Conservation (phyloP, 2,113 vertebrate genomes). For the Sylvietta virens region DNA sequence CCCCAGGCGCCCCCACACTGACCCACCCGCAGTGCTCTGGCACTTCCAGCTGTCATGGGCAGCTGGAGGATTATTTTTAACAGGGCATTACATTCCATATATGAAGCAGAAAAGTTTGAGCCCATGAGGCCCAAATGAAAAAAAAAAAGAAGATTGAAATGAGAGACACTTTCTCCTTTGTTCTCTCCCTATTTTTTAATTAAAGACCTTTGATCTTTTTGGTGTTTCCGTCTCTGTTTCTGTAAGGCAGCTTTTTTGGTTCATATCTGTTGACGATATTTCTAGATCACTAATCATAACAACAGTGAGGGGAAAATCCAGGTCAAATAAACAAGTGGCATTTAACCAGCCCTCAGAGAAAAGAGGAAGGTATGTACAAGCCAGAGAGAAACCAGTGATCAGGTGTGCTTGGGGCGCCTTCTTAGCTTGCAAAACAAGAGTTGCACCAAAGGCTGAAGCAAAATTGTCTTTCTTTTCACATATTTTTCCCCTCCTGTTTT, state of each 20-base stretch:
- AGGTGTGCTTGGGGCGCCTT: neutral
- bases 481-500: neutral
- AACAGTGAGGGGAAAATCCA: neutral
- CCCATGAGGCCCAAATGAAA: neutral
- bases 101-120: neutral
- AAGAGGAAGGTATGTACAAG: neutral
- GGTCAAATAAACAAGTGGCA: neutral
- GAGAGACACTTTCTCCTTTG: neutral
- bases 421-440: neutral
- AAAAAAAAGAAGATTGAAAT: neutral
- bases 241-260: neutral
- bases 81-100: neutral
- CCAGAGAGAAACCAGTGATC: neutral
- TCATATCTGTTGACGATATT: neutral
- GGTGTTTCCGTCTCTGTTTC: neutral
- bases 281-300: neutral
- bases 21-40: neutral
- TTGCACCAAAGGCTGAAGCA: neutral
- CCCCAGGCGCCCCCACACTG: neutral
- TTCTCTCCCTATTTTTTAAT: neutral
- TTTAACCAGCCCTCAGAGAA: neutral
- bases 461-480: neutral
- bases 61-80: constrained; percentile 31
- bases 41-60: neutral
- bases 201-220: constrained; percentile 8